These are phyloP conservation scores for Heliconius hewitsoni DNA, from an alignment of 1,140 invertebrate species.

Conservation along the genomic window DNA sequence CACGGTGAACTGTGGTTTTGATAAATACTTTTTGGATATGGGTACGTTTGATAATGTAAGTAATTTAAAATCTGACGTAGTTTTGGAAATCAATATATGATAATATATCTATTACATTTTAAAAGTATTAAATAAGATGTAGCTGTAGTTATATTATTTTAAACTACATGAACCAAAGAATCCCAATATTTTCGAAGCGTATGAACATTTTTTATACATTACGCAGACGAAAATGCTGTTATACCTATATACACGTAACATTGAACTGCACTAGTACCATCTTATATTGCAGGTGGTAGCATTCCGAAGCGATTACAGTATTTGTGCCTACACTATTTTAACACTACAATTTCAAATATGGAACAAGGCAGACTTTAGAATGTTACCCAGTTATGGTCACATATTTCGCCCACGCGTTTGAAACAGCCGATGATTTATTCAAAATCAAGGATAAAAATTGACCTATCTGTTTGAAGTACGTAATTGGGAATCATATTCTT, in stretches of 20 bases:
- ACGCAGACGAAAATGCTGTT: background rate
- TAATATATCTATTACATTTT: background rate
- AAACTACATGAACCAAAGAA: background rate
- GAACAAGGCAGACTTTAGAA: slow-evolving; percentile 60
- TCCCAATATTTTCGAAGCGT: background rate
- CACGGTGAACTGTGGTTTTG: background rate
- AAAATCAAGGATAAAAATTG: slow-evolving; percentile 66
- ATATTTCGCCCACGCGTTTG: slow-evolving; percentile 70
- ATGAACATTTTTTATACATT: background rate
- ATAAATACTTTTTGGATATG: background rate
- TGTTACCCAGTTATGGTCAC: slow-evolving; percentile 52
- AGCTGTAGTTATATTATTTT: too few relatives aligned
- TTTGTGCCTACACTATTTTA: slow-evolving; percentile 52
- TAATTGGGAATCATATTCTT: background rate
- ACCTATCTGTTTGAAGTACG: slow-evolving; percentile 32
- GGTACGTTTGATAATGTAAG: background rate
- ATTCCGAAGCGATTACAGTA: slow-evolving; percentile 54
- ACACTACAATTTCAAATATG: slow-evolving; percentile 49
- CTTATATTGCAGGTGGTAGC: slow-evolving; percentile 60
- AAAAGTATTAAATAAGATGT: background rate
- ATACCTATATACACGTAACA: background rate
- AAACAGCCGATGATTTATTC: slow-evolving; percentile 67
- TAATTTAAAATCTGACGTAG: too few relatives aligned
- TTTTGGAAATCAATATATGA: too few relatives aligned
- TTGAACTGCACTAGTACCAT: slow-evolving; percentile 35